A percentile compares a stretch with the other conserved stretches of the same genome.
These are phyloP conservation scores for Laticauda laticaudata DNA, from an alignment of 2,113 vertebrate species.

Conservation along the genomic window DNA sequence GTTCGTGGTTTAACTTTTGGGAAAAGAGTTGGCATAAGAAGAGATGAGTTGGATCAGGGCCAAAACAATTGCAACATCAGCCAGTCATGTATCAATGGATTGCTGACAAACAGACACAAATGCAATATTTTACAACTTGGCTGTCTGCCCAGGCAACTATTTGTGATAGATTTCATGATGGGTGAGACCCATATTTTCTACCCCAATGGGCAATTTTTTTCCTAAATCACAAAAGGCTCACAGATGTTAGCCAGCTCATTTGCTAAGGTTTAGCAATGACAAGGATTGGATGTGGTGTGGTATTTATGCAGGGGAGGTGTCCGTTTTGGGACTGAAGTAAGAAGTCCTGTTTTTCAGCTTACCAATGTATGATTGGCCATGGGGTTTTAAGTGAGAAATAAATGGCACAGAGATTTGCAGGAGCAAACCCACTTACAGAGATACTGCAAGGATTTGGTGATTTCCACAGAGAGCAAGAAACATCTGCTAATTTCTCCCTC, in stretches of 20 bases:
- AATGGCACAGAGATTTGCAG: neutral
- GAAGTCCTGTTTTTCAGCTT: neutral
- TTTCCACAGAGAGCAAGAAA: neutral
- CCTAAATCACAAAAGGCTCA: neutral
- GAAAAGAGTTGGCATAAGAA: neutral
- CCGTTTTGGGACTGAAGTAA: neutral
- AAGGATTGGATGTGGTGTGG: neutral
- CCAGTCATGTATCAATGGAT: neutral
- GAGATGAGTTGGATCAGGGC: neutral
- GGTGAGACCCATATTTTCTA: neutral
- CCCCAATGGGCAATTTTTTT: neutral
- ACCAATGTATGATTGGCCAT: fast-evolving
- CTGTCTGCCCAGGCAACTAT: neutral
- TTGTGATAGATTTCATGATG: neutral
- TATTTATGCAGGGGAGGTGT: neutral
- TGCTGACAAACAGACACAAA: neutral
- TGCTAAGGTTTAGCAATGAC: neutral
- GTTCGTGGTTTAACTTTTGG: neutral
- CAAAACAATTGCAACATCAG: neutral
- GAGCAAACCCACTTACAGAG: constrained; percentile 1
- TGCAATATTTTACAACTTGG: neutral
- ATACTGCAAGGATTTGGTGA: neutral
- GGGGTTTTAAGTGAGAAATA: constrained; percentile 2
- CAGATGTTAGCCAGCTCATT: fast-evolving
- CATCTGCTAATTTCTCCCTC: neutral